Evolutionary conservation across 2,888 invertebrate species (phyloP).

Genomic region (Enoplolaimus lenunculus): DNA sequence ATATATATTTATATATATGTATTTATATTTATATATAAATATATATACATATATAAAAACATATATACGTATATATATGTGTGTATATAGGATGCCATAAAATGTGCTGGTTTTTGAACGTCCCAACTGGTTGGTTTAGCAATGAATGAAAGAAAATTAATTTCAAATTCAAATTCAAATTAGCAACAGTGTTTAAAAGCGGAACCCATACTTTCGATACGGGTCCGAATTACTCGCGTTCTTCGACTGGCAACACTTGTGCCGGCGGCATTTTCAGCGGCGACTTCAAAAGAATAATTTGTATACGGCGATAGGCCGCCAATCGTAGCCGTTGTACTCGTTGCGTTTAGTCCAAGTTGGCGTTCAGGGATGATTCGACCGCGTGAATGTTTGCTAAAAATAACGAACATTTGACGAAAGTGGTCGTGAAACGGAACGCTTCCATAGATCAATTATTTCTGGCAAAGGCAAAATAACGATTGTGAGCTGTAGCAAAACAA

Average conservation of each 20-base stretch:
- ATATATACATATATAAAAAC: background rate
- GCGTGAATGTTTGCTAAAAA: background rate
- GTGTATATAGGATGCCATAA: no score
- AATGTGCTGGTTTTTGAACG: no score
- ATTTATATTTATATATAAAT: no score
- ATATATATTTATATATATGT: no score
- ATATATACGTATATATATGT: background rate
- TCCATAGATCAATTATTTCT: no score
- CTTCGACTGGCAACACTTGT: conserved; percentile 55
- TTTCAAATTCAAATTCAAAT: no score
- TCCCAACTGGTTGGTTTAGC: no score
- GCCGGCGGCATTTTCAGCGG: conserved; percentile 65
- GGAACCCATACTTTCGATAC: conserved; percentile 52
- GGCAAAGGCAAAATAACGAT: no score
- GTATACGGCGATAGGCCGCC: conserved; percentile 77
- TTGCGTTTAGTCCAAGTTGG: background rate
- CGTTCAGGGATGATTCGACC: background rate
- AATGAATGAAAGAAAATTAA: no score
- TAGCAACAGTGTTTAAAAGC: background rate
- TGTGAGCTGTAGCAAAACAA: no score
- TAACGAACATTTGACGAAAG: no score
- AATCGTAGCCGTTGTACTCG: conserved; percentile 63
- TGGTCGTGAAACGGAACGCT: no score
- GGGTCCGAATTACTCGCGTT: conserved; percentile 59
- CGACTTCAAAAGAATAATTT: conserved; percentile 75